Evolutionary conservation across 2,888 invertebrate genomes (phyloP).

Genomic region (Polylopha cassiicola): DNA sequence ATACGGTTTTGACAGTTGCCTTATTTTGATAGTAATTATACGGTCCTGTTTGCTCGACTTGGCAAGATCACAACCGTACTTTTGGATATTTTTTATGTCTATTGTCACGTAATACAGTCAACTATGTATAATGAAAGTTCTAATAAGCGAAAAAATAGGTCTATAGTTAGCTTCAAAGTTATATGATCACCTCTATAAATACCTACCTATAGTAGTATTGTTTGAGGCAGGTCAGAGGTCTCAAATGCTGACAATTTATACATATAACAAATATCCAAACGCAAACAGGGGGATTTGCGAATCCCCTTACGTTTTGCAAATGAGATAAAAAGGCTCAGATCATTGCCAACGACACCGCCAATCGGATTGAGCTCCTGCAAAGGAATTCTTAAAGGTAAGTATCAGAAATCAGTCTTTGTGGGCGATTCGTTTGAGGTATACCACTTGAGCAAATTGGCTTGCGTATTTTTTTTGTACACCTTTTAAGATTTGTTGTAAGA

Average conservation of each 20-base stretch:
- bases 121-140: too few species aligned
- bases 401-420: slow-evolving; percentile 10
- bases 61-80: too few species aligned
- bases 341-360: slow-evolving; percentile 21
- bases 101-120: too few species aligned
- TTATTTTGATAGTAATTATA: too few species aligned
- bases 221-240: neutral
- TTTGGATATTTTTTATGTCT: too few species aligned
- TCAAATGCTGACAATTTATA: slow-evolving; percentile 8
- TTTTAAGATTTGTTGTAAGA: too few species aligned
- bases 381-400: slow-evolving; percentile 21
- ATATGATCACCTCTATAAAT: too few species aligned
- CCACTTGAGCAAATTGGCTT: slow-evolving; percentile 17
- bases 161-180: too few species aligned
- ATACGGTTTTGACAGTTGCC: neutral
- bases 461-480: too few species aligned
- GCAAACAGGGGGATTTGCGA: slow-evolving; percentile 10
- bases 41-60: too few species aligned
- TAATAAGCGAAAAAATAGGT: too few species aligned
- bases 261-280: slow-evolving; percentile 9
- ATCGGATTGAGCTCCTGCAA: slow-evolving; percentile 26
- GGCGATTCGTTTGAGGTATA: slow-evolving; percentile 12
- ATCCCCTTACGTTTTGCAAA: slow-evolving; percentile 25
- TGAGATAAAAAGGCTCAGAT: slow-evolving; percentile 26
- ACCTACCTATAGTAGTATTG: too few species aligned